Base-by-base conservation (phyloP, 53 echinoderm and acorn worm genomes). In the Echinarachnius parma region DNA sequence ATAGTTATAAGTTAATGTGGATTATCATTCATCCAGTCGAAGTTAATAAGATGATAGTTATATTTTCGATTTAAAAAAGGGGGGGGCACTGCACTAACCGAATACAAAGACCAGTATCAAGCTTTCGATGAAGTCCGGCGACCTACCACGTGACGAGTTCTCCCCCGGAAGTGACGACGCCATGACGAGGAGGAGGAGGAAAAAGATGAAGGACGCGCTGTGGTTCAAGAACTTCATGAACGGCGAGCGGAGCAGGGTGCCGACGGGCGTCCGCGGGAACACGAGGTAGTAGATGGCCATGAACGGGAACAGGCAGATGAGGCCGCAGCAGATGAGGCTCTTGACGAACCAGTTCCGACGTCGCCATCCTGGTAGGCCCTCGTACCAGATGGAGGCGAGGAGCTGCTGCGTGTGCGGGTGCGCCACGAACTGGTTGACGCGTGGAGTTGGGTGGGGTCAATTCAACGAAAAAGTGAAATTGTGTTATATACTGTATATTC, bases 221-320 rank as follows among this genome's bases (percentile, higher is more conserved):
- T 98, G 98, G 53, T 98, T 92, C 80, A 98, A 76, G 79, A 98
- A 98, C 83, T 98, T 98, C 98, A 98, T 98, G 76, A 98, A 98
- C 5, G 98, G 98, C 11, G 91, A 84, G 13, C 98, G 59, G 61
- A 98, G 77, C 59, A 98, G 66, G 31, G 85, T 82, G 9, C 98
- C 92, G 9, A 92, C 34, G 15, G 78, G 67, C 4, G 79, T 85
- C 36, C 91, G 75, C 0, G 98, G 98, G 44, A 92, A 91, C 34
- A 88, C 21, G 25, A 98, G 76, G 78, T 98, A 98, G 83, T 86
- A 88, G 31, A 98, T 59, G 10, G 98, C 91, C 81, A 92, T 80
- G 42, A 98, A 72, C 3, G 98, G 98, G 47, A 91, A 79, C 56
- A 91, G 66, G 33, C 82, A 44, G 74, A 87, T 78, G 10, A 98